phyloP scores from a whole-genome alignment of 2,113 vertebrate genomes.

The Elaphurus davidianus region DNA sequence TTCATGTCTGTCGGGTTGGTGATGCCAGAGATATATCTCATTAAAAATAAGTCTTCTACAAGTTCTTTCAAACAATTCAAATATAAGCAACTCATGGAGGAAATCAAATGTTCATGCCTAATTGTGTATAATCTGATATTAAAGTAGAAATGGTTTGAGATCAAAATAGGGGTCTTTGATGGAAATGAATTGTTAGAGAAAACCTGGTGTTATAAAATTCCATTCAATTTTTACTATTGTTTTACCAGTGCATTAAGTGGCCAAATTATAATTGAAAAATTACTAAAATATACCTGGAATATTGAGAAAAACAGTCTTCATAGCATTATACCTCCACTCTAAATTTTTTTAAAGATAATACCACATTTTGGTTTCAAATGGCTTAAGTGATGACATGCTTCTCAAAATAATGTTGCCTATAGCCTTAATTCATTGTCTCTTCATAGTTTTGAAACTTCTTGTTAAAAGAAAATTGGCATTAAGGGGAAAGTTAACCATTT shows the following conservation, averaged over 20 bases:
- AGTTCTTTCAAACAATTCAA: neutral
- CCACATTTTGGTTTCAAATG: neutral
- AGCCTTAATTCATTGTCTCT: neutral
- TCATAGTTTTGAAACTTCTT: neutral
- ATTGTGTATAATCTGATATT: neutral
- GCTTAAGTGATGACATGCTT: neutral
- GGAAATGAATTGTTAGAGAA: neutral
- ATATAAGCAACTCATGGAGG: neutral
- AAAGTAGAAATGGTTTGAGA: neutral
- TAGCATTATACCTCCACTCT: neutral
- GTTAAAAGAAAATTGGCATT: neutral
- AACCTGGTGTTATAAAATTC: neutral
- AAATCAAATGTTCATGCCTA: neutral
- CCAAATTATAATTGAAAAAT: neutral
- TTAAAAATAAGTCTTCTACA: neutral
- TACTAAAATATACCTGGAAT: neutral
- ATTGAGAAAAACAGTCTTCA: neutral
- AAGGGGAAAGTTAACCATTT: neutral
- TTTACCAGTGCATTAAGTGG: neutral
- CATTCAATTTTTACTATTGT: neutral
- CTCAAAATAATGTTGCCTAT: neutral
- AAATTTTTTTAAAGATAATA: neutral
- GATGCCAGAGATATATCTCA: neutral
- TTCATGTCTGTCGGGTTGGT: fast-evolving
- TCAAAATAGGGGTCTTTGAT: neutral